A percentile compares a stretch with the other conserved stretches of the same genome.
Evolutionary conservation across 2,113 vertebrate genomes (phyloP).

Genomic region (Stigmatopora nigra): DNA sequence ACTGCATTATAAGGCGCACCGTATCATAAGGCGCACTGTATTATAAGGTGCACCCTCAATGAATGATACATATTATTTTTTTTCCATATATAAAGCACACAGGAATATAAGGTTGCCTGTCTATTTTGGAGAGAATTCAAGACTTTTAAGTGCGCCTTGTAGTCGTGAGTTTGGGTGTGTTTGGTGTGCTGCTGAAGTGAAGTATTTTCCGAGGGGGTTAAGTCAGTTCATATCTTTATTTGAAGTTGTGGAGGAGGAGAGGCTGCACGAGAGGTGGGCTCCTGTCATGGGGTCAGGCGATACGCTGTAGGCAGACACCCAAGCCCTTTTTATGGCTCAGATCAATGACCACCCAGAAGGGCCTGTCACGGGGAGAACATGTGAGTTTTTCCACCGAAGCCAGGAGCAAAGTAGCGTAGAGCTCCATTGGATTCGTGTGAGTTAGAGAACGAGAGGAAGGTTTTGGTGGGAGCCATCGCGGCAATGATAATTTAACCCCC

Average conservation of each 20-base stretch:
- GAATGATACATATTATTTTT: too few species aligned
- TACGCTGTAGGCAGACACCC: conserved; percentile 9
- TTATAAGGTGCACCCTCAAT: too few species aligned
- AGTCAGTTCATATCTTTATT: conserved; percentile 19
- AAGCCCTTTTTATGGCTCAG: conserved; percentile 22
- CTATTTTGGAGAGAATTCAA: too few species aligned
- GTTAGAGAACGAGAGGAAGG: conserved; percentile 9
- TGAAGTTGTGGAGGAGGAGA: neutral
- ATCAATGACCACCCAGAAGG: conserved; percentile 29
- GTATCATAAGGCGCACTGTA: too few species aligned
- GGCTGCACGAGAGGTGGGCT: conserved; percentile 1
- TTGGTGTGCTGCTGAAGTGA: conserved; percentile 30
- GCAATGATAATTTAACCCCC: conserved; percentile 32
- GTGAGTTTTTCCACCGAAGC: conserved; percentile 22
- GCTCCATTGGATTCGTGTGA: conserved; percentile 41
- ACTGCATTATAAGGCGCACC: too few species aligned
- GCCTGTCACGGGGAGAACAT: conserved; percentile 27
- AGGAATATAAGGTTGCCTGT: too few species aligned
- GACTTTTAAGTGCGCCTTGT: too few species aligned
- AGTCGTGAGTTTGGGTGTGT: too few species aligned
- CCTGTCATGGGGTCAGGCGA: conserved; percentile 17
- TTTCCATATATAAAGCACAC: too few species aligned
- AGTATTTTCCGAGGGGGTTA: conserved; percentile 19
- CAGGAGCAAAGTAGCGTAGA: conserved; percentile 18
- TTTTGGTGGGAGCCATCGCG: conserved; percentile 22